phyloP scores from a whole-genome alignment of 2,113 vertebrate species.

The Desmodus rotundus region DNA sequence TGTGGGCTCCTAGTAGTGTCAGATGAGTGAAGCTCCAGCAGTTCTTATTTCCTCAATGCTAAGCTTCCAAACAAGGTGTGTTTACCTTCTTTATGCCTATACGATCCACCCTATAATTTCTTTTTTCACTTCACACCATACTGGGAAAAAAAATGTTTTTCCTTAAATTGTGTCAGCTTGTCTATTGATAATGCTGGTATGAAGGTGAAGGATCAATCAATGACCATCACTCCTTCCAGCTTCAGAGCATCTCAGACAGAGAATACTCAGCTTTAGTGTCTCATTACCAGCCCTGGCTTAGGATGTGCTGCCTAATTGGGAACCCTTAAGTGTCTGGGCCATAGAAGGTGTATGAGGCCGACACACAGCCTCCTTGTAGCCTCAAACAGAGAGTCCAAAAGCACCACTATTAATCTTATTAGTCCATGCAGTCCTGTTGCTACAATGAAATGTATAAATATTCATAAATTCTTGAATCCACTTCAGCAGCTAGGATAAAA shows the following conservation, averaged over 20 bases:
- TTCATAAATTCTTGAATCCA: conserved; percentile 70
- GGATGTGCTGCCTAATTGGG: not conserved
- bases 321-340: accelerated
- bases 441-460: conserved; percentile 71
- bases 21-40: not conserved
- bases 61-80: not conserved
- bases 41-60: not conserved
- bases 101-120: not conserved
- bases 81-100: not conserved
- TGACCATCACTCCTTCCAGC: not conserved
- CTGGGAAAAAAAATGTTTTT: not conserved
- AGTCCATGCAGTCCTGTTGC: conserved; percentile 53
- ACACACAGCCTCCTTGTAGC: not conserved
- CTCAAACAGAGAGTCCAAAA: not conserved
- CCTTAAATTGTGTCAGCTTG: not conserved
- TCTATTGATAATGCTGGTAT: not conserved
- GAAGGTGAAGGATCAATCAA: not conserved
- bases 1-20: not conserved
- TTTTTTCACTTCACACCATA: not conserved
- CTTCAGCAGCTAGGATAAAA: conserved; percentile 68
- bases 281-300: not conserved
- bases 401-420: conserved; percentile 27
- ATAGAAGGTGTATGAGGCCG: not conserved
- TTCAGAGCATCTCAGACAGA: not conserved
- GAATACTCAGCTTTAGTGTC: not conserved